These are phyloP conservation scores for Rana temporaria DNA, from an alignment of 2,113 vertebrate species.

Conservation along the genomic window DNA sequence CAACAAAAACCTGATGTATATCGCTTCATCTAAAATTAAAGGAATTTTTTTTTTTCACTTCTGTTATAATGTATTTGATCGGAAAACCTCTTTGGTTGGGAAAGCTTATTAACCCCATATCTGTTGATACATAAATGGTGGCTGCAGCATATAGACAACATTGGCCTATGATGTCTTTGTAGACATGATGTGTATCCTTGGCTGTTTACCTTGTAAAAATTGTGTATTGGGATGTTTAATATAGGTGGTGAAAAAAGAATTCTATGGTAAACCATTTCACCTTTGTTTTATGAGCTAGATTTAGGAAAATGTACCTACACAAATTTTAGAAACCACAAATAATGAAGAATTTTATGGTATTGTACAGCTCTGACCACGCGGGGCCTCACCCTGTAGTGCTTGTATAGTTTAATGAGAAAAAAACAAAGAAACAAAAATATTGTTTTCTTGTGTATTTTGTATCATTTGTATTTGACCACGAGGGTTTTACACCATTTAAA, in stretches of 20 bases:
- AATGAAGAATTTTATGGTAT: constrained; percentile 82
- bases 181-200: constrained; percentile 64
- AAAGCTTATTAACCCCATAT: too few relatives aligned
- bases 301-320: constrained; percentile 73
- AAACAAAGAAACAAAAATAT: background rate
- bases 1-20: too few relatives aligned
- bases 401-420: constrained; percentile 23
- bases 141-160: too few relatives aligned
- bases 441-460: constrained; percentile 1
- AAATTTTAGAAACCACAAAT: constrained; percentile 77
- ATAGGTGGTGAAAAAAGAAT: constrained; percentile 76
- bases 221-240: constrained; percentile 77
- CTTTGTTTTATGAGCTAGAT: constrained; percentile 72
- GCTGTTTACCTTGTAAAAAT: constrained; percentile 79
- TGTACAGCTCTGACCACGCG: constrained; percentile 70
- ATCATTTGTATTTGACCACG: background rate
- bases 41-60: too few relatives aligned
- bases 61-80: too few relatives aligned
- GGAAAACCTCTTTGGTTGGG: too few relatives aligned
- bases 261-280: constrained; percentile 75
- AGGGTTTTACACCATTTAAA: too few relatives aligned
- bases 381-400: background rate
- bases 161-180: constrained; percentile 63
- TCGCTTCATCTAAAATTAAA: too few relatives aligned
- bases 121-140: too few relatives aligned